A percentile compares a stretch with the other conserved stretches of the same genome.
Evolutionary conservation across 2,797 vertebrate species (phyloP).

Genomic region (Neostethus bicornis): DNA sequence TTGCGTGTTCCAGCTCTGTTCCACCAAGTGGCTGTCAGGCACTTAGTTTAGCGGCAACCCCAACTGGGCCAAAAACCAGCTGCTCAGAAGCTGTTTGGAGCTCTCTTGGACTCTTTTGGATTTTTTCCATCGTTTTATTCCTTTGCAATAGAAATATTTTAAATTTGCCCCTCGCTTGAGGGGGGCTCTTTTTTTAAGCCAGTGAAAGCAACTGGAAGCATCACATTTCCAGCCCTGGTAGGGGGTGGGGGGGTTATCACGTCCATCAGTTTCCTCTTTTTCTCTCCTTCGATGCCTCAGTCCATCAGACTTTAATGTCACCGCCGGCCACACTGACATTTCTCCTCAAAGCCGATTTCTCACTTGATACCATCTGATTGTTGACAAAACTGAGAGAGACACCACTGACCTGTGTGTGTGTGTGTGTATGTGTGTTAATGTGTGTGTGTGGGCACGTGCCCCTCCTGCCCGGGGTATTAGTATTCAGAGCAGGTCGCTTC

Average conservation of each 20-base stretch:
- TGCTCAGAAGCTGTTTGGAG: no score
- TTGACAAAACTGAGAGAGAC: constrained; percentile 70
- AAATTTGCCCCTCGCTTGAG: no score
- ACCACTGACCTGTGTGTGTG: constrained; percentile 22
- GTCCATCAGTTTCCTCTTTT: constrained; percentile 18
- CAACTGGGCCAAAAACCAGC: no score
- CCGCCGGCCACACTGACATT: constrained; percentile 70
- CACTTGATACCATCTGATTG: constrained; percentile 70
- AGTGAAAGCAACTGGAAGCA: constrained; percentile 12
- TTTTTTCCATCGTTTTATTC: no score
- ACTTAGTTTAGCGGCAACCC: no score
- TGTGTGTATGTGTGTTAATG: neutral
- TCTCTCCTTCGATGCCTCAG: constrained; percentile 35
- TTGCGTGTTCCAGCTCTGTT: no score
- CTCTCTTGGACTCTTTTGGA: no score
- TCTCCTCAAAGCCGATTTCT: constrained; percentile 72
- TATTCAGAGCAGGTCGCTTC: constrained; percentile 75
- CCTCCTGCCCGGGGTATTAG: constrained; percentile 63
- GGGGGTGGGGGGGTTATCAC: constrained; percentile 47
- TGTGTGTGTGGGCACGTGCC: constrained; percentile 31
- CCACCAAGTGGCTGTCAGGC: no score
- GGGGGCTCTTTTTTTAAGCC: neutral
- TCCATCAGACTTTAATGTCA: constrained; percentile 73
- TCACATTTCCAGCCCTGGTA: constrained; percentile 8
- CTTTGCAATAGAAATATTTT: no score